A percentile compares a stretch with the other conserved stretches of the same genome.
These are phyloP conservation scores for Orthochromis malagaraziensis DNA, from an alignment of 2,113 vertebrate species.

Conservation along the genomic window DNA sequence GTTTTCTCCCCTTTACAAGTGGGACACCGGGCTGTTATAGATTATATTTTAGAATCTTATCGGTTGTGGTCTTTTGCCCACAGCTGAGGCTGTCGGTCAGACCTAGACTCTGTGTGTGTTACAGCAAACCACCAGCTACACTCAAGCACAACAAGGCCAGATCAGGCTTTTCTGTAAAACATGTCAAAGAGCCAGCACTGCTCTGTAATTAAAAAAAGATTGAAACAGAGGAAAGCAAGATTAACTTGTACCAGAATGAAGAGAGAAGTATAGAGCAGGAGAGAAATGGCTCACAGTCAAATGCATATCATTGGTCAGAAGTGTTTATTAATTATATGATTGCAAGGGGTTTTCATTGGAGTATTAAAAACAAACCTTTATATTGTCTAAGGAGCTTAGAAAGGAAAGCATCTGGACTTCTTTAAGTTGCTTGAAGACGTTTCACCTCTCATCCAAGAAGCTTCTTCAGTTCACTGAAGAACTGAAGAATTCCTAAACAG, in stretches of 20 bases:
- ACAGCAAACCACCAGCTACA: neutral
- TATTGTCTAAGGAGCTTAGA: neutral
- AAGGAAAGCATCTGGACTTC: neutral
- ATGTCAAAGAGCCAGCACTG: neutral
- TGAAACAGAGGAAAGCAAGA: neutral
- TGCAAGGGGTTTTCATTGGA: neutral
- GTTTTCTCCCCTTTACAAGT: neutral
- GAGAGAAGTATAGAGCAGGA: neutral
- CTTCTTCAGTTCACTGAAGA: neutral
- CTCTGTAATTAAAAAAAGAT: neutral
- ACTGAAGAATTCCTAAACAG: neutral
- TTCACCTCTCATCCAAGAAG: neutral
- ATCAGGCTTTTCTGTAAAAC: neutral
- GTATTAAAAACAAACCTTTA: neutral
- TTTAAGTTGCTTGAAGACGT: neutral
- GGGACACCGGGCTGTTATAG: neutral
- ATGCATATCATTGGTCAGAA: neutral
- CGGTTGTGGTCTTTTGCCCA: neutral
- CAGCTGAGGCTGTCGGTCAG: neutral
- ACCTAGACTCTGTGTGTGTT: neutral
- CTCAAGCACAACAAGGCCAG: neutral
- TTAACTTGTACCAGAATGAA: neutral
- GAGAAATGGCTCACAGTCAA: neutral
- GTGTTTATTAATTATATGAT: neutral
- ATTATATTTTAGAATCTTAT: neutral